phyloP scores from a whole-genome alignment of 2,113 vertebrate species.

The Serinus canaria region DNA sequence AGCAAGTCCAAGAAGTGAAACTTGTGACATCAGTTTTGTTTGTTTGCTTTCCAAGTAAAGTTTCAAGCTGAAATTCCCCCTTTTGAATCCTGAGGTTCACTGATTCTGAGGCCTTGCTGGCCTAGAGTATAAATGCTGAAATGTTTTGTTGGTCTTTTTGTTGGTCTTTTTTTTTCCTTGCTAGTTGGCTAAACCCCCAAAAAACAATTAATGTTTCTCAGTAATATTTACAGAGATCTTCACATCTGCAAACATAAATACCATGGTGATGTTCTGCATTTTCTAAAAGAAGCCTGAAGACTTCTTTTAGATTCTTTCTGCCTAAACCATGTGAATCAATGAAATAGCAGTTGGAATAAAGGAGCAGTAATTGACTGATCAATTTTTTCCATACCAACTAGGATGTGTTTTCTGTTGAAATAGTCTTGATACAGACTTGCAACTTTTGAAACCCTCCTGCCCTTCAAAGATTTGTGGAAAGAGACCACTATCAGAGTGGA shows the following conservation, averaged over 20 bases:
- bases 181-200: neutral
- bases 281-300: neutral
- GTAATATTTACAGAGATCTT: neutral
- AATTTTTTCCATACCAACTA: neutral
- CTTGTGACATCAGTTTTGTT: neutral
- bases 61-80: neutral
- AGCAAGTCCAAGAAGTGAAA: neutral
- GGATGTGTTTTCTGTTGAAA: neutral
- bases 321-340: neutral
- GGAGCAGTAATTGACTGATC: neutral
- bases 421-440: neutral
- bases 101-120: neutral
- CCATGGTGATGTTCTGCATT: neutral
- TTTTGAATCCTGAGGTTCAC: neutral
- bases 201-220: neutral
- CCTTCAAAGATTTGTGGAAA: constrained; percentile 6
- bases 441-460: neutral
- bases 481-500: neutral
- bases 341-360: constrained; percentile 35
- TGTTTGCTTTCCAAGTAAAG: neutral
- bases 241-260: constrained; percentile 32
- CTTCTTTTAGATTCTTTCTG: neutral
- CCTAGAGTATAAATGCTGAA: neutral
- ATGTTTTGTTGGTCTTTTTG: rapidly evolving
- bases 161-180: neutral